Evolutionary conservation across 2,888 invertebrate species (phyloP), one percentile per base, ranked within the genome.

Genomic region (Geophilus truncorum): DNA sequence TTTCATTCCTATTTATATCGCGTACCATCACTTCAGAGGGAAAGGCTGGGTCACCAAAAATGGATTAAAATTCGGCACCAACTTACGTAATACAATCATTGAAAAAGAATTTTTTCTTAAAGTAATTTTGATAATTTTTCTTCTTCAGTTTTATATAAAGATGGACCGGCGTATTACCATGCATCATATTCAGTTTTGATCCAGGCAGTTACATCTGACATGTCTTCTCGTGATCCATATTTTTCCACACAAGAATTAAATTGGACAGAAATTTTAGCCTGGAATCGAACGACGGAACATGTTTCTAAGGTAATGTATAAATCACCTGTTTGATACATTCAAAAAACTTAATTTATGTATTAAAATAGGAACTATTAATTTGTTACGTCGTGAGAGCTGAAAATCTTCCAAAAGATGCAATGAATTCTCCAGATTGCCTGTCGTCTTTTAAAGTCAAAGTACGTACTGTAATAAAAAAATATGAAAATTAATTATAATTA

Each of bases 31-130:
- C 87, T 93, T 93, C 85, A 90, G 94, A 84, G 91, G 93, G n/a
- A 94, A 94, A 87, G 95, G 94, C 70, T 97, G 96, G 93, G 90
- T 96, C 81, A 93, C 96, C 0, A 95, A 94, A 87, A 90, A 93
- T 80, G 97, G 96, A 57, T 88, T 94, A 0, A 95, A 96, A 87
- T 97, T 93, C 90, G 96, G 96, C 78, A 93, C 93, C 5, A 93
- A 96, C 87, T 96, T 91, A 88, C 88, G 95, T 95, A 90, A 91
- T 92, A n/a, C n/a, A n/a, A n/a, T n/a, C n/a, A n/a, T n/a, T n/a
- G n/a, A n/a, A n/a, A n/a, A n/a, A n/a, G n/a, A n/a, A n/a, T n/a
- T 77, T 78, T 36, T 32, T 2, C 34, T 36, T 9, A 12, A 10
- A 34, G 15, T 25, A 15, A 23, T 32, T n/a, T n/a, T 7, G 7